Evolutionary conservation across 2,888 invertebrate genomes (phyloP), one percentile per base, ranked within the genome.

Genomic region (Alviniconcha strummeri): DNA sequence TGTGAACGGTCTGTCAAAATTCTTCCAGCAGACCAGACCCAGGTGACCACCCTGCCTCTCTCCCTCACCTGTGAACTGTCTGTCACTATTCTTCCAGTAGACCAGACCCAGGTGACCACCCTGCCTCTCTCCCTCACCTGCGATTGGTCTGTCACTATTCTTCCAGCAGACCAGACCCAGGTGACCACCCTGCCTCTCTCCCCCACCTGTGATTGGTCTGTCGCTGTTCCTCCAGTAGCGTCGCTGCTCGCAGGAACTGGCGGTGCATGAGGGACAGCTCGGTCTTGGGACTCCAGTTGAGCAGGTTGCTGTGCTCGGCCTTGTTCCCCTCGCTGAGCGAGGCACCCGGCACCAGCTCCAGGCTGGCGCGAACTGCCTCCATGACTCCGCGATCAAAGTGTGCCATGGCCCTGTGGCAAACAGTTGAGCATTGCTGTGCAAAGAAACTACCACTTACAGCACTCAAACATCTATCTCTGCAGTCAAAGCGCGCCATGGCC

Each of bases 311-410:
- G 9, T 81, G 81, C n/a, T 78, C 60, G 11, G 84, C 85, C 36
- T 88, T 87, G 54, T 83, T 83, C 6, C 82, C 75, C 13, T 90
- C 89, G 54, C 85, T 85, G 78, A 91, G 82, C 11, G 91, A 90
- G 19, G 88, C 87, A 19, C 90, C 90, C 0, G 92, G 92, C 13
- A 93, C 89, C 81, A 92, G 88, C 83, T 91, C 92, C 79, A 93
- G 86, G 81, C 89, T 87, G 60, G 91, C 89, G 13, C 85, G 84
- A 4, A 91, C 90, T 36, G 85, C 88, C 55, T 84, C 86, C 80
- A 90, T 88, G 76, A 91, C 89, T 8, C 89, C 89, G 5, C 83
- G 80, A 75, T 92, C 92, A 91, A 92, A 93, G 7, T 88, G 86
- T 11, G 90, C 84, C 85, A 93, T 86, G 4, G 92, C 91, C 83